Evolutionary conservation across 2,797 vertebrate genomes (phyloP).

Genomic region (Peromyscus melanophrys): DNA sequence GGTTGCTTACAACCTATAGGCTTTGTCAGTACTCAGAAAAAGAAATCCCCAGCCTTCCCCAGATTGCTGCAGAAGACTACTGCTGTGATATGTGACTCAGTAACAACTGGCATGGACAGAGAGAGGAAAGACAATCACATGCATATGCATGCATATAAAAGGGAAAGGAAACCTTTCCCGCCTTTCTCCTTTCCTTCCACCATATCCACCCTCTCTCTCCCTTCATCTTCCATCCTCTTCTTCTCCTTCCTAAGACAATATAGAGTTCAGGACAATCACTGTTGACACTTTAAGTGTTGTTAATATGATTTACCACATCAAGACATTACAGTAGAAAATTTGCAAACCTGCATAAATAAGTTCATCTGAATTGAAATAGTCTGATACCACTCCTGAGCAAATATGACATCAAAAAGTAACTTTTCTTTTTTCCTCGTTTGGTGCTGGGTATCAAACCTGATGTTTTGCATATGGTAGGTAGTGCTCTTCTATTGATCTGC

Average conservation of each 20-base stretch:
- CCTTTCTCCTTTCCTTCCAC: not conserved
- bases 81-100: accelerated
- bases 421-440: too few species aligned
- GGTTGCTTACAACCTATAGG: accelerated
- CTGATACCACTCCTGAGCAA: not conserved
- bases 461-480: not conserved
- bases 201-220: not conserved
- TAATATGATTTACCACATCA: not conserved
- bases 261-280: not conserved
- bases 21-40: not conserved
- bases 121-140: not conserved
- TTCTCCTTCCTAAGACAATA: not conserved
- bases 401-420: not conserved
- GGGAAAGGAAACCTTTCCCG: accelerated
- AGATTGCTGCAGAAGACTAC: accelerated
- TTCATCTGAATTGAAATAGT: not conserved
- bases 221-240: not conserved
- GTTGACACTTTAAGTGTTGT: not conserved
- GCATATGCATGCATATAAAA: not conserved
- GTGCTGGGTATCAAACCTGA: not conserved
- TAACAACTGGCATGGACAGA: accelerated
- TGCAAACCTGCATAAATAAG: not conserved
- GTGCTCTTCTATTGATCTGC: not conserved
- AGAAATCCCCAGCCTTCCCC: not conserved
- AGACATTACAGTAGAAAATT: not conserved